Evolutionary conservation across 2,113 vertebrate species (phyloP), one percentile per base, ranked within the genome.

Genomic region (Baryphthengus martii): DNA sequence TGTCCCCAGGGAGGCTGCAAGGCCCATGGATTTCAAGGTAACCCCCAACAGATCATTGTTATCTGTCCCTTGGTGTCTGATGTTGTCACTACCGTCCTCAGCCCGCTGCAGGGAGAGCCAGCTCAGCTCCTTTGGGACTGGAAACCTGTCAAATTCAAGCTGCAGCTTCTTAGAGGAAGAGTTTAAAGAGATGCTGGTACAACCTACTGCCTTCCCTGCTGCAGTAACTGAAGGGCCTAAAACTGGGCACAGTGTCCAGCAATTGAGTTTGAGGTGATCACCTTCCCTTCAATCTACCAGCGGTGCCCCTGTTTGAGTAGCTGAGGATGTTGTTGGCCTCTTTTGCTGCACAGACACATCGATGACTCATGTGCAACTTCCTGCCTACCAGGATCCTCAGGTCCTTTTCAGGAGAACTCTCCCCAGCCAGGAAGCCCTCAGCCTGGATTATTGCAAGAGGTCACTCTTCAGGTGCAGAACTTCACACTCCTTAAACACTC

Each of bases 271-370:
- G 19, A 26, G 15, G 44, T 9, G 15, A 76, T 42, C 33, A 15
- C 25, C 29, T 31, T 59, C 35, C 24, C 23, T 17, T 79, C 17
- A 50, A 9, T 6, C 47, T 45, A 4, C 26, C 23, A 11, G 4
- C 44, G 65, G 9, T 24, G 15, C 2, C 23, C 23, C 44, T 21
- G 0, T 35, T 20, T 31, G 17, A 21, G 19, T 7, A 33, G 28
- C 37, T 56, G 42, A 56, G 33, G 28, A 20, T 7, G 28, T 5
- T 7, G 1, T 13, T 45, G 28, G 6, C 37, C 20, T 63, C 21
- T 9, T 35, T 8, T n/a, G 17, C 37, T 28, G 12, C 13, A 0
- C 4, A 33, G 17, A 20, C 21, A 49, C 14, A 5, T 9, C 4
- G 14, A 12, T 44, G 45, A 31, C 19, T 77, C 28, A 25, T 2